Conservation (phyloP, 1,140 invertebrate genomes). For the Cyclina sinensis region DNA sequence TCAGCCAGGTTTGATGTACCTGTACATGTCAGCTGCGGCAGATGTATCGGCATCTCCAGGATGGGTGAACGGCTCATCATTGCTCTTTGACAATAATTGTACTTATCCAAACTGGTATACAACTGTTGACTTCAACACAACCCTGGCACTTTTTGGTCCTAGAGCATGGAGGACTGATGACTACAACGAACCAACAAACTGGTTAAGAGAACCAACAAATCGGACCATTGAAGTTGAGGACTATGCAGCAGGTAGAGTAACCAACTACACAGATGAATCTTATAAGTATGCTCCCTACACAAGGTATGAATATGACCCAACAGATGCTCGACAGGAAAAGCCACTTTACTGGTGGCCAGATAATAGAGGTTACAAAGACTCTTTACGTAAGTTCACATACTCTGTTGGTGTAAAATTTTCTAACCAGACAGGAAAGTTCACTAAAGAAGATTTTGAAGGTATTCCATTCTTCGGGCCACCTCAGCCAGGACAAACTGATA, state of each 20-base stretch:
- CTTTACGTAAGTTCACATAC: slow-evolving; percentile 93
- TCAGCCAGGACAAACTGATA: slow-evolving; percentile 82
- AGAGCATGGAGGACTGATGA: slow-evolving; percentile 90
- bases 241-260: slow-evolving; percentile 88
- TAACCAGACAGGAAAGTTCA: slow-evolving; percentile 93
- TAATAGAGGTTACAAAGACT: slow-evolving; percentile 92
- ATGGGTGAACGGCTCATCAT: slow-evolving; percentile 95
- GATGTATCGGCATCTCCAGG: slow-evolving; percentile 96
- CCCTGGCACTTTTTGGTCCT: slow-evolving; percentile 97
- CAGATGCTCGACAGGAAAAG: slow-evolving; percentile 45
- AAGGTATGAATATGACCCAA: slow-evolving; percentile 61
- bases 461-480: slow-evolving; percentile 86
- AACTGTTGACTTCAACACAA: slow-evolving; percentile 97
- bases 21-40: slow-evolving; percentile 97
- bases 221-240: slow-evolving; percentile 85
- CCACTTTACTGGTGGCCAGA: slow-evolving; percentile 91
- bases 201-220: slow-evolving; percentile 86
- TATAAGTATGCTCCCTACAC: slow-evolving; percentile 97
- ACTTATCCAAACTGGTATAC: slow-evolving; percentile 98
- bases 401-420: slow-evolving; percentile 93
- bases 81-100: slow-evolving; percentile 98
- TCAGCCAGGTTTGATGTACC: slow-evolving; percentile 99
- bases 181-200: slow-evolving; percentile 86
- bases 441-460: slow-evolving; percentile 75
- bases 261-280: slow-evolving; percentile 96